Base-by-base conservation (phyloP, 2,113 vertebrate genomes). In the Strix uralensis region DNA sequence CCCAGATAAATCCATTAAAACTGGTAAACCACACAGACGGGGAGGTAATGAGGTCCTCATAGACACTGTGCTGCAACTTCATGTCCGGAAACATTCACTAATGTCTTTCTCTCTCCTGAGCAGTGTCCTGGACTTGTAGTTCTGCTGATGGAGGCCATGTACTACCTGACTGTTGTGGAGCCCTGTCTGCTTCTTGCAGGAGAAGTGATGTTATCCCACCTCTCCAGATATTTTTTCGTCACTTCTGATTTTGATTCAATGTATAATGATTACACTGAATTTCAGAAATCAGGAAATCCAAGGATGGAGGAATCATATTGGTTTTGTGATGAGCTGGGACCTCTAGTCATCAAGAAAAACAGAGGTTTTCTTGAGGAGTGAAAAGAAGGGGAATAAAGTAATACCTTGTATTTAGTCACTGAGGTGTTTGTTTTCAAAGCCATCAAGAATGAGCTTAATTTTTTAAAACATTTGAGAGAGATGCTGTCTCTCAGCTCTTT, bases 41-140 rank as follows among this genome's bases (percentile, higher is more conserved):
- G 18, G 8, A 38, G 5, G 11, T 67, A 42, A 59, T 16, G 10
- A 74, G 13, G 2, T 40, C 6, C 38, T 89, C 19, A 47, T 3
- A 51, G 13, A 7, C 8, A 15, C 11, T 63, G 22, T 27, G 6
- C 11, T 81, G 23, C 11, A 63, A 18, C 11, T 47, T 59, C 29
- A 27, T 16, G 8, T 29, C 26, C 47, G 67, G 44, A 67, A 63
- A 34, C 14, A 5, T 29, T 63, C 17, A n/a, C 2, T 55, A n/a
- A n/a, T 0, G 2, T 1, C 6, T 44, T 61, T 49, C 6, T 54
- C 9, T 36, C 5, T 18, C 13, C 30, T 46, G 13, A 4, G 13
- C 13, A 57, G 17, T 32, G 26, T 47, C 23, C 49, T 72, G 14
- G 25, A 3, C 4, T 58, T 71, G 36, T 21, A 44, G 5, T 4